These are phyloP conservation scores for Triplophysa yarkandensis DNA, from an alignment of 2,797 vertebrate species.

Conservation along the genomic window DNA sequence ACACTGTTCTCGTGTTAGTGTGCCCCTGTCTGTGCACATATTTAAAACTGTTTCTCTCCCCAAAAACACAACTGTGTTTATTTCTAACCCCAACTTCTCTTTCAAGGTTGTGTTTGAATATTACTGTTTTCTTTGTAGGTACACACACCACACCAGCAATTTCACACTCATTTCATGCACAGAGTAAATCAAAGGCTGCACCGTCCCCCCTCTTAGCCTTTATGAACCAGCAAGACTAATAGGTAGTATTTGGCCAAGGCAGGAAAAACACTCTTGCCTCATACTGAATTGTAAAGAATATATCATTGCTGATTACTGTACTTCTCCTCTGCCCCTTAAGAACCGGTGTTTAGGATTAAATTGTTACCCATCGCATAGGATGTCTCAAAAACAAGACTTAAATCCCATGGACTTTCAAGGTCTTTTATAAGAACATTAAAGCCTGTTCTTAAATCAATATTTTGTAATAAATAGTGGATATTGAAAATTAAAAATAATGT, in stretches of 20 bases:
- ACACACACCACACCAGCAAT: slow-evolving; percentile 32
- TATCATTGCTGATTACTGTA: slow-evolving; percentile 38
- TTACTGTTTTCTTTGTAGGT: slow-evolving; percentile 3
- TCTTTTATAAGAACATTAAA: slow-evolving; percentile 1
- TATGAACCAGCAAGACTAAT: slow-evolving; percentile 41
- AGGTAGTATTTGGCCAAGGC: slow-evolving; percentile 33
- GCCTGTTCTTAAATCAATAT: no score
- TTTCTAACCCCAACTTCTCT: slow-evolving; percentile 12
- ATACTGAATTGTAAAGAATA: slow-evolving; percentile 18
- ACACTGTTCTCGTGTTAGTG: neutral
- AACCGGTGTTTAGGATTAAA: slow-evolving; percentile 25
- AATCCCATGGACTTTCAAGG: slow-evolving; percentile 4
- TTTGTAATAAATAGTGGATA: no score
- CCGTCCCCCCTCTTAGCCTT: slow-evolving; percentile 21
- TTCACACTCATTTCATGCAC: slow-evolving; percentile 28
- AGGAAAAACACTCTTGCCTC: slow-evolving; percentile 13
- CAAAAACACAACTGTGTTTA: neutral
- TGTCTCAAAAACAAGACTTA: neutral
- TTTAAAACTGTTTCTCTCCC: neutral
- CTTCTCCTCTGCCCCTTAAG: slow-evolving; percentile 24
- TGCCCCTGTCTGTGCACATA: neutral
- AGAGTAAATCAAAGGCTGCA: slow-evolving; percentile 39
- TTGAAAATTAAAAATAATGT: no score
- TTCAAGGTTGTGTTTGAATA: slow-evolving; percentile 31
- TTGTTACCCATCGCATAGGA: neutral